phyloP scores from a whole-genome alignment of 2,888 invertebrate genomes.

The Nemotelus nigrinus region DNA sequence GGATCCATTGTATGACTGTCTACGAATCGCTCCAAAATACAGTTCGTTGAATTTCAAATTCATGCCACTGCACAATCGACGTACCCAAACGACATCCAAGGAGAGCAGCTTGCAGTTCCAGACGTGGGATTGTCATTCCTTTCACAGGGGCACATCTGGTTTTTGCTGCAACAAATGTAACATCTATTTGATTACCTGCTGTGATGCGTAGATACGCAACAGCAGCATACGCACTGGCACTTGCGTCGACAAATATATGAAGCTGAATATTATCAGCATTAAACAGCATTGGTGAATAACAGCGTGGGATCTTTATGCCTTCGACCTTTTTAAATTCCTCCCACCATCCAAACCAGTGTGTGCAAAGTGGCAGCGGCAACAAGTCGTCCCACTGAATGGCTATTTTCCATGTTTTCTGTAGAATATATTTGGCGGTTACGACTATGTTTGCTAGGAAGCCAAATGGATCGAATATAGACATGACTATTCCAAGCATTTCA shows the following conservation, averaged over 20 bases:
- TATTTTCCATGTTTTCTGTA: not conserved
- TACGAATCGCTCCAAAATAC: constrained; percentile 17
- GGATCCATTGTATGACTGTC: constrained; percentile 12
- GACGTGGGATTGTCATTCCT: not conserved
- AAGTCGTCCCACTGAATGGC: not conserved
- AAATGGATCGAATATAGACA: constrained; percentile 44
- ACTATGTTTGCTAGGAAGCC: not conserved
- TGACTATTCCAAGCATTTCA: constrained; percentile 51
- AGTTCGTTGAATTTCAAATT: not conserved
- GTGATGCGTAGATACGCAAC: not conserved
- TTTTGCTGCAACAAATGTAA: constrained; percentile 3
- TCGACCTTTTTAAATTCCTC: constrained; percentile 7
- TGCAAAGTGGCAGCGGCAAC: not conserved
- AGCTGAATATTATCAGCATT: not conserved
- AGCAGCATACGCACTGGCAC: constrained; percentile 6
- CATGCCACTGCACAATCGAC: not conserved
- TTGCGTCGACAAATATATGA: constrained; percentile 14
- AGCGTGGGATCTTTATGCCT: not conserved
- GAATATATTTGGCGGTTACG: not conserved
- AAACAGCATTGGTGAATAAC: not conserved
- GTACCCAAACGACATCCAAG: constrained; percentile 4
- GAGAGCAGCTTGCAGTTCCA: constrained; percentile 14
- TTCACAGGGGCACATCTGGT: constrained; percentile 9
- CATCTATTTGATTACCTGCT: not conserved
- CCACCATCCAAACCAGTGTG: constrained; percentile 28